Conservation (phyloP, 2,113 vertebrate genomes). For the Atrichornis clamosus region DNA sequence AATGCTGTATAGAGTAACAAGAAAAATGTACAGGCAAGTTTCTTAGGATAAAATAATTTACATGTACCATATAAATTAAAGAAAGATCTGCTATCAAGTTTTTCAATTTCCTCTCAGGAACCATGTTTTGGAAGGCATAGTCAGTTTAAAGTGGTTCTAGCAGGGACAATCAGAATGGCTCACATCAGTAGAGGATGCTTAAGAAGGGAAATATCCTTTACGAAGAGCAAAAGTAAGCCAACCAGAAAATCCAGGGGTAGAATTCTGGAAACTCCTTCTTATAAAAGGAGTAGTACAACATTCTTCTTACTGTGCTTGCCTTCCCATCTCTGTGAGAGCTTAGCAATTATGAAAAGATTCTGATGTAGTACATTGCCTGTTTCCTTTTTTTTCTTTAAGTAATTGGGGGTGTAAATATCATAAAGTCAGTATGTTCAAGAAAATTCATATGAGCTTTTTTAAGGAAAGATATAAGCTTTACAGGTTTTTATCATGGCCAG, state of each 20-base stretch:
- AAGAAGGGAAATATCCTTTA: background rate
- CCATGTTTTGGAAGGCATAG: background rate
- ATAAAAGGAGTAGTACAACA: background rate
- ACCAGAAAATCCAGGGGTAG: background rate
- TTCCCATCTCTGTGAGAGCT: background rate
- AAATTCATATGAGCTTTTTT: background rate
- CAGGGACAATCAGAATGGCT: background rate
- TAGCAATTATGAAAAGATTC: background rate
- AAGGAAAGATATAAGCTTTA: background rate
- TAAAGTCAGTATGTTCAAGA: background rate
- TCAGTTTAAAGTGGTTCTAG: background rate
- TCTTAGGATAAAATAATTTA: background rate
- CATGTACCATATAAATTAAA: background rate
- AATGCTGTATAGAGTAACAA: rapidly evolving
- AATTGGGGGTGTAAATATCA: background rate
- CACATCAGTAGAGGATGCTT: background rate
- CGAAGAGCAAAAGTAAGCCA: background rate
- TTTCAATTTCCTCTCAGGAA: background rate
- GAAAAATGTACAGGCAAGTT: background rate
- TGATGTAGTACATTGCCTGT: background rate
- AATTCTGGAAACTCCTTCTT: background rate
- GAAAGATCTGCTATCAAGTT: background rate
- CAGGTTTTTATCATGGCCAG: background rate
- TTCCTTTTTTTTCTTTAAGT: background rate
- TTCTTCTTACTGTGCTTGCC: background rate